Percentiles rank a stretch among this genome's conserved stretches.
Evolutionary conservation across 1,140 invertebrate species (phyloP).

Genomic region (Nasonia longicornis): DNA sequence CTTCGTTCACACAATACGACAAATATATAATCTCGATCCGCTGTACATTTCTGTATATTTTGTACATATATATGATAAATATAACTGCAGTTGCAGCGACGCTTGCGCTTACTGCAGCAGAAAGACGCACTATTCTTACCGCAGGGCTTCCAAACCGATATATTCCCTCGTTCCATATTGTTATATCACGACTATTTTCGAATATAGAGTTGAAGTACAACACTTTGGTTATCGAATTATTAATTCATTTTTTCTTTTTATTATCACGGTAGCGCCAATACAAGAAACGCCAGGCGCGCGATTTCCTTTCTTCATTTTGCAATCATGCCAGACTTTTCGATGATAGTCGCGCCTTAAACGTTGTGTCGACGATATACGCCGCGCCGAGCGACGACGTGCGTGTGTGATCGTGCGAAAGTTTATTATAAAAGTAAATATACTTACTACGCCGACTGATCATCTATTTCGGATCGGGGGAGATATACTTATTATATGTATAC

Average conservation of each 20-base stretch:
- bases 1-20: too few species aligned
- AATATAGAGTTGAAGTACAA: too few species aligned
- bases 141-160: constrained; percentile 30
- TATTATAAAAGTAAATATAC: background rate
- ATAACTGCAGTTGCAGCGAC: background rate
- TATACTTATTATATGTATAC: background rate
- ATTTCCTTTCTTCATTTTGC: constrained; percentile 45
- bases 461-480: constrained; percentile 16
- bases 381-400: constrained; percentile 34
- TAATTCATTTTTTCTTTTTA: too few species aligned
- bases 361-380: background rate
- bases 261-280: constrained; percentile 19
- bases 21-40: background rate
- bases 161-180: background rate
- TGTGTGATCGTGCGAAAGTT: constrained; percentile 50
- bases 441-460: background rate
- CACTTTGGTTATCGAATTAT: too few species aligned
- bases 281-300: constrained; percentile 34
- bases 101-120: background rate
- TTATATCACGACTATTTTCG: too few species aligned
- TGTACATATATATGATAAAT: background rate
- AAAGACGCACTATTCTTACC: background rate
- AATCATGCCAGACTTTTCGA: constrained; percentile 39
- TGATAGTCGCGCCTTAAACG: background rate
- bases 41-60: constrained; percentile 4